These are phyloP conservation scores for Bovichtus variegatus DNA, from an alignment of 2,797 vertebrate genomes.

Conservation along the genomic window DNA sequence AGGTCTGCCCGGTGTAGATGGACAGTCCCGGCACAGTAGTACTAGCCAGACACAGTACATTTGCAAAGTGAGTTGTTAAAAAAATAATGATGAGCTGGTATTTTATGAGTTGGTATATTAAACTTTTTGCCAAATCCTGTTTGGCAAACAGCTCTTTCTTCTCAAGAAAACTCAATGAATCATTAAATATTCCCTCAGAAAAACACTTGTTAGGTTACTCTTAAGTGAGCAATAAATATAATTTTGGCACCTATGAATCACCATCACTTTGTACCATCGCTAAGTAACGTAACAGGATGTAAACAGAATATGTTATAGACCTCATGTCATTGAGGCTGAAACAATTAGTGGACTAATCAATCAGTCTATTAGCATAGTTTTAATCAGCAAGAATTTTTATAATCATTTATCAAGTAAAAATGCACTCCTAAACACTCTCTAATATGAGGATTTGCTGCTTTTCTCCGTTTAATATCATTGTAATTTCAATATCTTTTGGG, in stretches of 20 bases:
- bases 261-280: neutral
- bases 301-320: neutral
- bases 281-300: neutral
- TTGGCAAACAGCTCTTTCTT: neutral
- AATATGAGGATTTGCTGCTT: neutral
- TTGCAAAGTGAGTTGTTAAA: neutral
- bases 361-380: no score
- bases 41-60: neutral
- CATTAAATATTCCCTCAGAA: neutral
- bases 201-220: neutral
- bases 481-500: neutral
- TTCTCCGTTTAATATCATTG: neutral
- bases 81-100: neutral
- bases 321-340: neutral
- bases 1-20: neutral
- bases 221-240: neutral
- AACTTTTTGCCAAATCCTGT: neutral
- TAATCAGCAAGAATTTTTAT: neutral
- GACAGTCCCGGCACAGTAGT: neutral
- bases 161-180: neutral
- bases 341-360: neutral
- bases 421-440: neutral
- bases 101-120: neutral
- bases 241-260: neutral
- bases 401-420: neutral